Evolutionary conservation across 2,797 vertebrate genomes (phyloP), one percentile per base, ranked within the genome.

Genomic region (Epinephelus awoara): DNA sequence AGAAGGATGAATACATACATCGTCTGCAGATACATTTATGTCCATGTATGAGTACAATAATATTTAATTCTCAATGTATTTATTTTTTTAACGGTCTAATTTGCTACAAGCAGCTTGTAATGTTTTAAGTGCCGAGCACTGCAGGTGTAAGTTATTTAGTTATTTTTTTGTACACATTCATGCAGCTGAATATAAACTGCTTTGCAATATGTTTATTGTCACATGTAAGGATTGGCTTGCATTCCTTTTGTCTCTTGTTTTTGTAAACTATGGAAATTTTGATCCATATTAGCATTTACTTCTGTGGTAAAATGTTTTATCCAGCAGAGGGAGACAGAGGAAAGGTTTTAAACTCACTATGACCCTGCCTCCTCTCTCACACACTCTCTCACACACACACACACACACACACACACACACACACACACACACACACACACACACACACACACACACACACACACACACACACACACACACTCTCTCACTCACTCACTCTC

Each of bases 271-370:
- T 40, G 17, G 44, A 42, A 67, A 18, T 34, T 7, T 3, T 0
- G 0, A 15, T 50, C 2, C 10, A 46, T 42, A 42, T 42, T 34
- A 49, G 19, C 9, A 44, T 85, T 69, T 42, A 64, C 25, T 11
- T 25, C 38, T 67, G 63, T 65, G 19, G 46, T 79, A 8, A 19
- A 5, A 40, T 34, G 47, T 52, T 61, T 76, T 47, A 18, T 78
- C 85, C 87, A 90, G 40, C 49, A 91, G 86, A 83, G 78, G 80
- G 82, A 80, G 87, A 79, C 78, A 88, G n/a, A 83, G 44, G 23
- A 69, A n/a, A 72, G 4, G 7, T 40, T 82, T 83, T 69, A 42
- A 78, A 65, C 21, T 2, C 6, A 13, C 13, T 66, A 42, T 21
- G 6, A 27, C 8, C 5, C 23, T 3, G 7, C 34, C 34, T 2